Evolutionary conservation across 2,113 vertebrate genomes (phyloP), one percentile per base, ranked within the genome.

Genomic region (Aldabrachelys gigantea): DNA sequence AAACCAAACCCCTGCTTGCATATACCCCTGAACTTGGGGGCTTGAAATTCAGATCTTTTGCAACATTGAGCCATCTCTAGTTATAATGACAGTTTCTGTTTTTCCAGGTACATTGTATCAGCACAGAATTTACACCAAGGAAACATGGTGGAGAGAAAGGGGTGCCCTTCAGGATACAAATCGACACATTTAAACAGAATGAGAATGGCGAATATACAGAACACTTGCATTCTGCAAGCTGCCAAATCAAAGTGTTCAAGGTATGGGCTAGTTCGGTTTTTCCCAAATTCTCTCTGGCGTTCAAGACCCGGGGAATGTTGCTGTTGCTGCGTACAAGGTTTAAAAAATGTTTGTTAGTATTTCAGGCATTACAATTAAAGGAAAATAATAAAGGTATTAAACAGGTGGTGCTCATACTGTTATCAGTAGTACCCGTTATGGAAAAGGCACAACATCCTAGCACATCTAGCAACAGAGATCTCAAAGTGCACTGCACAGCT

Each of bases 221-320:
- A 89, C 99, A 99, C 47, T 94, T 99, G 89, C 98, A 99, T 95
- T 99, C 99, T 0, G 99, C 99, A 96, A 99, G 99, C 98, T 99
- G 99, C 98, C 99, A 99, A 98, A 98, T 99, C 98, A 99, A 99
- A 98, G 99, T 99, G 85, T 99, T 99, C 97, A 99, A 99, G 99
- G 99, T 99, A 98, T 81, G 98, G 29, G 25, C 29, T 89, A 82
- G 75, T 89, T 80, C 62, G 25, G 3, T 82, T 95, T 93, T 93
- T 31, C 12, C 6, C 41, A 62, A 89, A 4, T 93, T 65, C 17
- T 86, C 53, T 27, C 12, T 31, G 35, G 52, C 14, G 4, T 59
- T 10, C 85, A 80, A 80, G 47, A 72, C 31, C 2, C 3, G 41
- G 12, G 44, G 21, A 0, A 2, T 24, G 3, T 4, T 24, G 17